Evolutionary conservation across 2,888 invertebrate species (phyloP).

Genomic region (Proisotoma minuta): DNA sequence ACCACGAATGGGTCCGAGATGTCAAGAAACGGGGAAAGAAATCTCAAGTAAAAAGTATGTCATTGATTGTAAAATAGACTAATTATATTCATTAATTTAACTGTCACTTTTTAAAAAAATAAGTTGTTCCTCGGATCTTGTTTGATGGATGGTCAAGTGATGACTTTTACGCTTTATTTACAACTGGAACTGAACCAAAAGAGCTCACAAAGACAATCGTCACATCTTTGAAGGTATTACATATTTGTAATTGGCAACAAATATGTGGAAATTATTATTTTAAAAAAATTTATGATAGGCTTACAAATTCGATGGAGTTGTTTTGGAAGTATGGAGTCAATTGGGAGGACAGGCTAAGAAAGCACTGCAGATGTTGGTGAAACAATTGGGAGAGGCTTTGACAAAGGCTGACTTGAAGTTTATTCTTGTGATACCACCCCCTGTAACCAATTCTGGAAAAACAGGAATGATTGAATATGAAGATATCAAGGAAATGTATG

Average conservation of each 20-base stretch:
- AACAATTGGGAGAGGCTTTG: conserved; percentile 58
- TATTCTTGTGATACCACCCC: conserved; percentile 79
- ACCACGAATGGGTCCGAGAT: conserved; percentile 73
- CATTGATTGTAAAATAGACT: not conserved
- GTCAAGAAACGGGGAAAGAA: conserved; percentile 61
- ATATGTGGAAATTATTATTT: not conserved
- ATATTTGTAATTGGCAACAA: not conserved
- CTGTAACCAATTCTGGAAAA: conserved; percentile 50
- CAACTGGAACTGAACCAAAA: conserved; percentile 62
- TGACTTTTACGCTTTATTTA: conserved; percentile 69
- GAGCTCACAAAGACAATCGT: conserved; percentile 66
- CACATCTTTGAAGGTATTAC: conserved; percentile 56
- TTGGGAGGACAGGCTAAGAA: conserved; percentile 63
- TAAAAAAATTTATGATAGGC: conserved; percentile 56
- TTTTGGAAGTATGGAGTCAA: conserved; percentile 86
- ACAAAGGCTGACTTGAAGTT: conserved; percentile 55
- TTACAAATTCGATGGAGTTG: conserved; percentile 81
- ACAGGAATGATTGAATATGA: conserved; percentile 65
- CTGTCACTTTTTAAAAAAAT: not conserved
- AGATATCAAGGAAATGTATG: conserved; percentile 72
- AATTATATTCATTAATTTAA: too few species aligned
- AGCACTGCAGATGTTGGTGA: conserved; percentile 55
- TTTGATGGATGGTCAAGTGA: conserved; percentile 79
- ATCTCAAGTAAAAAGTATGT: conserved; percentile 59
- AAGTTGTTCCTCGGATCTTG: conserved; percentile 77